Percentiles rank a stretch among this genome's conserved stretches.
Conservation (phyloP, 2,888 invertebrate species). For the Acleris laterana region DNA sequence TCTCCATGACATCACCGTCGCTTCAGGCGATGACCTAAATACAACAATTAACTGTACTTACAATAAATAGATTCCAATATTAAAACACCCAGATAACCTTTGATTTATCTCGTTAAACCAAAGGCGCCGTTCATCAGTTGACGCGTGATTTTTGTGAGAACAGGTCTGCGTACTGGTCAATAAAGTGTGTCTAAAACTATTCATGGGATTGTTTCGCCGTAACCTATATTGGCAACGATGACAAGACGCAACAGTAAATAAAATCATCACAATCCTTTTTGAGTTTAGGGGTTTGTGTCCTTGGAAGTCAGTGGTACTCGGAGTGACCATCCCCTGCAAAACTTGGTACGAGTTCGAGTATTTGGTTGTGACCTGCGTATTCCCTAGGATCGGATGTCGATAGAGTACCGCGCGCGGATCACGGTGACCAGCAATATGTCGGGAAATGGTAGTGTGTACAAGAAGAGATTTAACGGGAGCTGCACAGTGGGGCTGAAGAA, state of each 20-base stretch:
- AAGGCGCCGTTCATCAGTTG: slow-evolving; percentile 41
- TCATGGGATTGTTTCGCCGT: too few species aligned
- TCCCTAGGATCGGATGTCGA: slow-evolving; percentile 52
- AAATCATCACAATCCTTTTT: too few species aligned
- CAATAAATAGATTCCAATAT: slow-evolving; percentile 37
- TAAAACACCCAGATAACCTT: slow-evolving; percentile 47
- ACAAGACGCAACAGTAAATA: too few species aligned
- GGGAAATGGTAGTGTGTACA: slow-evolving; percentile 60
- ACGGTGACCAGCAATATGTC: slow-evolving; percentile 64
- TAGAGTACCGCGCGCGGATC: slow-evolving; percentile 64
- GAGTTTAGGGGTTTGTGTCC: too few species aligned
- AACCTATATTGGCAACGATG: too few species aligned
- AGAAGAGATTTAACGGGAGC: slow-evolving; percentile 63
- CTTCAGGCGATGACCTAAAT: slow-evolving; percentile 43
- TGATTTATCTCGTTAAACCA: slow-evolving; percentile 42
- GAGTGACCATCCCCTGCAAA: neutral
- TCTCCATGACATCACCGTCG: slow-evolving; percentile 31
- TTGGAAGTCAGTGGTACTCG: too few species aligned
- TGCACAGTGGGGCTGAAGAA: slow-evolving; percentile 63
- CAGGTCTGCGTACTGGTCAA: slow-evolving; percentile 37
- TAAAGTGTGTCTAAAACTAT: too few species aligned
- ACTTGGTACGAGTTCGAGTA: neutral
- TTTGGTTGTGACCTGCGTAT: neutral
- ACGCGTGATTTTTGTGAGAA: slow-evolving; percentile 46
- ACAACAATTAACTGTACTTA: slow-evolving; percentile 20